These are phyloP conservation scores for Tipula unca DNA, from an alignment of 2,888 invertebrate species.

Conservation along the genomic window DNA sequence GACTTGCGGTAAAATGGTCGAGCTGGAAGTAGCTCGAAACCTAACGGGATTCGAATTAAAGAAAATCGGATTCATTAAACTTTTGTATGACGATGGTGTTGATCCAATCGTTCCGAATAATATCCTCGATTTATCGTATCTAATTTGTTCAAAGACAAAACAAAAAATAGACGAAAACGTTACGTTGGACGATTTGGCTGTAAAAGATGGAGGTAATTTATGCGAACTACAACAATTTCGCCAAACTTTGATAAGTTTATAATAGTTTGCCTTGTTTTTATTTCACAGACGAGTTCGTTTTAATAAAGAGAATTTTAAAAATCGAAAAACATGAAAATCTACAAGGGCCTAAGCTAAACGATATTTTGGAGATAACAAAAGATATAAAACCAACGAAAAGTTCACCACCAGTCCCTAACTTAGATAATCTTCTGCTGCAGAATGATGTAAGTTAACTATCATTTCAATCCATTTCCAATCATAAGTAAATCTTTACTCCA, in stretches of 20 bases:
- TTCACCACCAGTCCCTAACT: conserved; percentile 37
- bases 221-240: too few relatives aligned
- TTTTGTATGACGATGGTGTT: not conserved
- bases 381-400: conserved; percentile 36
- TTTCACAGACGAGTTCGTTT: conserved; percentile 28
- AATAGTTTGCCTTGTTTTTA: not conserved
- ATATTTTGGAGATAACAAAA: conserved; percentile 43
- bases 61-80: not conserved
- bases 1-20: not conserved
- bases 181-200: not conserved
- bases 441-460: conserved; percentile 40
- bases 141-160: not conserved
- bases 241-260: not conserved
- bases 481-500: too few relatives aligned
- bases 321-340: conserved; percentile 36
- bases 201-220: not conserved
- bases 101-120: not conserved
- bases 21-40: not conserved
- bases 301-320: conserved; percentile 33
- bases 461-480: too few relatives aligned
- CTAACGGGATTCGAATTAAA: not conserved
- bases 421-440: conserved; percentile 42
- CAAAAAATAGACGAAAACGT: not conserved
- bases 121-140: not conserved
- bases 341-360: conserved; percentile 43